Conservation (phyloP, 2,797 vertebrate genomes). For the Acanthopagrus latus region DNA sequence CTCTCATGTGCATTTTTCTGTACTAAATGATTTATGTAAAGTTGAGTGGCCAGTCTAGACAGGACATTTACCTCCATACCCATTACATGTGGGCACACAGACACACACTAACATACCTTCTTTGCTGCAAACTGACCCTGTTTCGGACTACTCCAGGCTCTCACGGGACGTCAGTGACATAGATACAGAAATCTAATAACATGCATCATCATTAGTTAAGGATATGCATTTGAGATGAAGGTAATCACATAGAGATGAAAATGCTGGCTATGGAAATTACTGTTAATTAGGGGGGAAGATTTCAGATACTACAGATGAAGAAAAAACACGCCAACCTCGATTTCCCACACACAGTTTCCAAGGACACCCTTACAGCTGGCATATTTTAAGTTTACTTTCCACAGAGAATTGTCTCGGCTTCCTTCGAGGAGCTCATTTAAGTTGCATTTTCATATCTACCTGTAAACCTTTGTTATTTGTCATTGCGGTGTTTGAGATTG, state of each 20-base stretch:
- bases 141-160: constrained; percentile 36
- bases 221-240: constrained; percentile 44
- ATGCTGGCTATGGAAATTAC: constrained; percentile 47
- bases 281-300: constrained; percentile 52
- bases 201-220: constrained; percentile 55
- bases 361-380: constrained; percentile 25
- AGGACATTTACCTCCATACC: not conserved
- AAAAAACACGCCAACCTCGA: not conserved
- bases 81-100: constrained; percentile 6
- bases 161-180: constrained; percentile 39
- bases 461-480: constrained; percentile 19
- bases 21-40: constrained; percentile 53
- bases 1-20: constrained; percentile 5
- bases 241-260: constrained; percentile 44
- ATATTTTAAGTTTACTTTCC: constrained; percentile 34
- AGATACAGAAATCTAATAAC: constrained; percentile 58
- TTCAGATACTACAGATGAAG: constrained; percentile 42
- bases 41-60: constrained; percentile 35
- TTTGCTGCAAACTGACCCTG: constrained; percentile 48
- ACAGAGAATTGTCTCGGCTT: constrained; percentile 38
- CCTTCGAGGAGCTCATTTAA: constrained; percentile 40
- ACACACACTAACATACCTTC: constrained; percentile 11
- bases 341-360: constrained; percentile 20
- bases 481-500: not conserved
- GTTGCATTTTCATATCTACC: constrained; percentile 23